These are phyloP conservation scores for Halocaridina rubra DNA, from an alignment of 2,888 invertebrate species.

Conservation along the genomic window DNA sequence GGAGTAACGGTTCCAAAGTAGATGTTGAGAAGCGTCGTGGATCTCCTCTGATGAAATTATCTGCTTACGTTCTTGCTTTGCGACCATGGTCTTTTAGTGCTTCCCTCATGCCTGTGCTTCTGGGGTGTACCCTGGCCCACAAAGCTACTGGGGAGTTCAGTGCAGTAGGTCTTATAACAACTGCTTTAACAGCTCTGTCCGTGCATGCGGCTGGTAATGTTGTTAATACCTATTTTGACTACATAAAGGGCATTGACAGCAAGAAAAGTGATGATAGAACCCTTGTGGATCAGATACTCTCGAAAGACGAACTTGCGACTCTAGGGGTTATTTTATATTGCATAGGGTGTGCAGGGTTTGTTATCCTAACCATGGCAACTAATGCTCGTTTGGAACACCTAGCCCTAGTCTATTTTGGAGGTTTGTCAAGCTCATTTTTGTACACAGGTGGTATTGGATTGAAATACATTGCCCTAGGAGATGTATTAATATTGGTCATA, in stretches of 20 bases:
- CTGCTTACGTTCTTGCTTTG: constrained; percentile 87
- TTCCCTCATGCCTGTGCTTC: constrained; percentile 88
- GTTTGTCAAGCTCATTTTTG: constrained; percentile 93
- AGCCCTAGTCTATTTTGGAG: constrained; percentile 94
- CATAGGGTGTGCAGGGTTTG: constrained; percentile 86
- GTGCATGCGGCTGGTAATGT: constrained; percentile 97
- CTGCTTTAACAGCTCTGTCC: constrained; percentile 86
- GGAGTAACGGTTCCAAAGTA: no score
- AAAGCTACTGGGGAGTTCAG: constrained; percentile 79
- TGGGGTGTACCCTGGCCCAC: constrained; percentile 90
- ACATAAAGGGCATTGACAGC: constrained; percentile 91
- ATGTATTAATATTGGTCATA: constrained; percentile 89
- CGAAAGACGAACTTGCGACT: constrained; percentile 85
- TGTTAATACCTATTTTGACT: constrained; percentile 96
- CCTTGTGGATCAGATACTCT: constrained; percentile 90
- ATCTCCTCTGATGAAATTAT: constrained; percentile 78
- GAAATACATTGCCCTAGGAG: constrained; percentile 94
- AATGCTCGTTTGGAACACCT: constrained; percentile 95
- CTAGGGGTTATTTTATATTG: constrained; percentile 89
- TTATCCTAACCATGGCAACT: constrained; percentile 81
- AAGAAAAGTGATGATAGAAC: constrained; percentile 91
- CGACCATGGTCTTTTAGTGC: constrained; percentile 95
- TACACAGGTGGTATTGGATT: constrained; percentile 96
- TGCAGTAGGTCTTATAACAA: constrained; percentile 82
- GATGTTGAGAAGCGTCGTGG: neutral